Base-by-base conservation (phyloP, 2,888 invertebrate species). In the Caenorhabditis sinica region DNA sequence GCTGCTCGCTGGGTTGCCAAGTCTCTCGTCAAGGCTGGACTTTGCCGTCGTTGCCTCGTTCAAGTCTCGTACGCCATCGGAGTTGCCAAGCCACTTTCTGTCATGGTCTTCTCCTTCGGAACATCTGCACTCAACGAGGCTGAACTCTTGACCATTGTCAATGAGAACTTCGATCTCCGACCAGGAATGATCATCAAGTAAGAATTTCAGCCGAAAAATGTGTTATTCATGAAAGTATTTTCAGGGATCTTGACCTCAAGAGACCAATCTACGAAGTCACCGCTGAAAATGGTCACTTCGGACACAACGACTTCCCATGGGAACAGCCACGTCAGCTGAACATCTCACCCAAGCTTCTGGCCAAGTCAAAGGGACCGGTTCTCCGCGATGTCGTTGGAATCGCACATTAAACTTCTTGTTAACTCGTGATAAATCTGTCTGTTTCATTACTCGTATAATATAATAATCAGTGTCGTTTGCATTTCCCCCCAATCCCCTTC, bases 1-100 rank as follows among this genome's bases (percentile, higher is more conserved):
- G 99, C 98, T 74, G 97, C 98, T 63, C 95, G 99, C 92, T 99
- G 98, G 98, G 98, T 99, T 23, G 98, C 99, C 91, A 99, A 99
- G 94, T 97, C 97, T 13, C 95, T 99, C 80, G 98, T 99, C 53
- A 96, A 96, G 93, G 97, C 96, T 25, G 97, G 96, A 23, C 95
- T 99, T 53, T 98, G 97, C 95, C 95, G 96, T 92, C 96, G 98
- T 90, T 98, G 97, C 93, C 95, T 99, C 92, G 98, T 99, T 61
- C 97, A 97, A 95, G 95, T 96, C 89, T 90, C 91, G 9, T 92
- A 92, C 93, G 98, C 99, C 71, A 99, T 99, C 93, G 98, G 98
- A 69, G 96, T 99, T 58, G 97, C 98, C 36, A 96, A 98, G 93
- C 99, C 99, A 11, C 95, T 98, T 13, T 97, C 98, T 43, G 96